A percentile compares a stretch with the other conserved stretches of the same genome.
phyloP scores from a whole-genome alignment of 2,888 invertebrate species.

The Eledona agricola region DNA sequence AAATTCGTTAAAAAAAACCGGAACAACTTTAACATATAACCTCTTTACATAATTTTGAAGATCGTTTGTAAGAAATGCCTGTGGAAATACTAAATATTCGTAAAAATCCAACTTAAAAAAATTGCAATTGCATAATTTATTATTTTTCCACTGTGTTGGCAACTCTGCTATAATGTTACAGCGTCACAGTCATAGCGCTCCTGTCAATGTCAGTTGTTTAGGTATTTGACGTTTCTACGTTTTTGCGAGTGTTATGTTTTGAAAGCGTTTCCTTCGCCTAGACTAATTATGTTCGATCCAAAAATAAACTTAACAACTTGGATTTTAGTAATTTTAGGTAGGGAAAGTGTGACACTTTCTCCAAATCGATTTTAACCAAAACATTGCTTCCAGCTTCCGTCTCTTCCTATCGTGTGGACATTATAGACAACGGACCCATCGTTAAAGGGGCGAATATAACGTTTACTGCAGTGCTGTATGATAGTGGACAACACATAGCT shows the following conservation, averaged over 20 bases:
- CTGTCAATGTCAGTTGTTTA: too few species aligned
- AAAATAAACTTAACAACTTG: conserved; percentile 2
- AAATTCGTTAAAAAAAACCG: too few species aligned
- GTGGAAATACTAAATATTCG: too few species aligned
- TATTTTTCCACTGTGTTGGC: too few species aligned
- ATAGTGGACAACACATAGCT: conserved; percentile 58
- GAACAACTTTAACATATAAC: too few species aligned
- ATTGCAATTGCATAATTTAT: too few species aligned
- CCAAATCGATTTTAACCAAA: too few species aligned
- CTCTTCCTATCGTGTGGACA: conserved; percentile 60
- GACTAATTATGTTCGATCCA: conserved; percentile 15
- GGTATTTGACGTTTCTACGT: conserved; percentile 22
- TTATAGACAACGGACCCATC: conserved; percentile 73
- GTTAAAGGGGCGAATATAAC: conserved; percentile 76
- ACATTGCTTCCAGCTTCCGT: conserved; percentile 40
- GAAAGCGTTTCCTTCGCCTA: conserved; percentile 9
- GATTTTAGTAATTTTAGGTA: conserved; percentile 12
- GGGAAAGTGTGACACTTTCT: conserved; percentile 5
- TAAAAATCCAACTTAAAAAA: too few species aligned
- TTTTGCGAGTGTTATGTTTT: conserved; percentile 24
- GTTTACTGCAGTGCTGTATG: conserved; percentile 70
- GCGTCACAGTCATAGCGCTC: too few species aligned
- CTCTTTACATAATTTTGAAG: too few species aligned
- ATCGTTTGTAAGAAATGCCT: too few species aligned
- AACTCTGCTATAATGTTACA: too few species aligned